Conservation (phyloP, 2,113 vertebrate genomes). For the Chloebia gouldiae region DNA sequence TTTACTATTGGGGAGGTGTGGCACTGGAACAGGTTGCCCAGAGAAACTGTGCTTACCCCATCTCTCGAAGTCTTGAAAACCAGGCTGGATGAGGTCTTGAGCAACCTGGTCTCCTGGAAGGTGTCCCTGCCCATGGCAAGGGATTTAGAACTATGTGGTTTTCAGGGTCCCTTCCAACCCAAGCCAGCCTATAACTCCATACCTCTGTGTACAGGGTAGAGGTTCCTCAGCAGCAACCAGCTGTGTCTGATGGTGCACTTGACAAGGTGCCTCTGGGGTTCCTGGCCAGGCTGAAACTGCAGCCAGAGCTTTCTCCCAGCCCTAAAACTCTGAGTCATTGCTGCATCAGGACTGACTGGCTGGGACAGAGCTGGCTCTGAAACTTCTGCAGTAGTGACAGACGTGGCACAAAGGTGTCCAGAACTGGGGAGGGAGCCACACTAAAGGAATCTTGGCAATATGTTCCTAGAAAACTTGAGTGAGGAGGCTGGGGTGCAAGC, state of each 20-base stretch:
- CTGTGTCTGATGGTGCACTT: background rate
- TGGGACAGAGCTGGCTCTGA: background rate
- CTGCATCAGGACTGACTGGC: background rate
- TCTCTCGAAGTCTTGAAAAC: background rate
- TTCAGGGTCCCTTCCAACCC: background rate
- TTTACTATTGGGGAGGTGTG: background rate
- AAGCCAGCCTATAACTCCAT: background rate
- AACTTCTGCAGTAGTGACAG: background rate
- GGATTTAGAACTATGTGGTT: background rate
- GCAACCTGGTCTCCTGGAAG: background rate
- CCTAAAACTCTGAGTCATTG: background rate
- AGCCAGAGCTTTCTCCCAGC: background rate
- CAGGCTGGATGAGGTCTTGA: background rate
- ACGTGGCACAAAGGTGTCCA: background rate
- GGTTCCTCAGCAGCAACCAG: background rate
- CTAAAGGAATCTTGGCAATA: background rate
- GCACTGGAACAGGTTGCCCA: background rate
- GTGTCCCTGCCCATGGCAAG: background rate
- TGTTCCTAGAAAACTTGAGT: background rate
- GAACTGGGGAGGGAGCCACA: background rate
- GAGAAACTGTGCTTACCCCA: background rate
- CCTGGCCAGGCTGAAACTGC: background rate
- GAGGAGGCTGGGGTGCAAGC: background rate
- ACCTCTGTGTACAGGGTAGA: background rate
- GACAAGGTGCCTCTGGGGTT: background rate